Conservation (phyloP, 2,113 vertebrate genomes). For the Xyrauchen texanus region DNA sequence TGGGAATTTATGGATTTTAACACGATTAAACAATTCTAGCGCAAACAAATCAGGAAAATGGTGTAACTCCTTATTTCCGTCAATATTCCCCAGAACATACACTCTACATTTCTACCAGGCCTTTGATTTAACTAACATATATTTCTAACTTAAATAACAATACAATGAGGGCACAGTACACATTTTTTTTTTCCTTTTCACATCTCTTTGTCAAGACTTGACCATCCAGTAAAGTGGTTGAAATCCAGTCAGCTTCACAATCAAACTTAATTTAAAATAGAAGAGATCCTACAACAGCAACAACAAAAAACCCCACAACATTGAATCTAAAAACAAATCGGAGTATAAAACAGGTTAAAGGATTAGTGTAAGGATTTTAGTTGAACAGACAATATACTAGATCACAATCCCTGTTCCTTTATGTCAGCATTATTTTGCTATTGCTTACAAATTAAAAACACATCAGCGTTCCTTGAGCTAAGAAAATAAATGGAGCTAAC, state of each 20-base stretch:
- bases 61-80: conserved; percentile 27
- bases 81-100: conserved; percentile 46
- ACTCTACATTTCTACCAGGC: conserved; percentile 46
- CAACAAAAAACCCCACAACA: conserved; percentile 16
- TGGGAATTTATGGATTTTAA: conserved; percentile 26
- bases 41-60: conserved; percentile 20
- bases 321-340: conserved; percentile 37
- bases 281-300: conserved; percentile 21
- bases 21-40: conserved; percentile 39
- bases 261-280: conserved; percentile 51
- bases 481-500: conserved; percentile 47
- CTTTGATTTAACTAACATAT: conserved; percentile 47
- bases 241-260: conserved; percentile 43
- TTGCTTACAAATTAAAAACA: conserved; percentile 50
- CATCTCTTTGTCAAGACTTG: conserved; percentile 20
- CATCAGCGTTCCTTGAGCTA: conserved; percentile 19
- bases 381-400: conserved; percentile 23
- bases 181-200: conserved; percentile 3
- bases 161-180: conserved; percentile 18
- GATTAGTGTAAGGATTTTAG: conserved; percentile 51
- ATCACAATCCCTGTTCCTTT: conserved; percentile 23
- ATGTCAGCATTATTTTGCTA: conserved; percentile 54
- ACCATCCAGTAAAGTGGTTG: conserved; percentile 28
- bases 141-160: conserved; percentile 50
- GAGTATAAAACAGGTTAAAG: conserved; percentile 27